Conservation (phyloP, 2,888 invertebrate genomes). For the Tenthredo distinguenda region DNA sequence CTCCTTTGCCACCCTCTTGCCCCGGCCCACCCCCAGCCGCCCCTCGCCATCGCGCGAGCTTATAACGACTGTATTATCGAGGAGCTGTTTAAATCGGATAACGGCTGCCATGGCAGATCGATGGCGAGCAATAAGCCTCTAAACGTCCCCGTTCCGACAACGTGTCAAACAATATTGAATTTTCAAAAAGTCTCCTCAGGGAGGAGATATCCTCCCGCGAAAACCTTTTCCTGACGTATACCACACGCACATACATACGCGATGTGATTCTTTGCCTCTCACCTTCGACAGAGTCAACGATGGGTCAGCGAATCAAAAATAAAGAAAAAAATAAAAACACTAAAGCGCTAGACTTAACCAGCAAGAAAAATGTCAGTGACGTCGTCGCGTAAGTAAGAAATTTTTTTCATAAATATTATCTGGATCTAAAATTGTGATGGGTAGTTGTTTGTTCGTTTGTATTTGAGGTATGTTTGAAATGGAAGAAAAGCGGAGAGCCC, state of each 20-base stretch:
- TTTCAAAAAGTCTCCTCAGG: constrained; percentile 41
- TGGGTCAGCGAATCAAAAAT: neutral
- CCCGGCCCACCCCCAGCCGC: neutral
- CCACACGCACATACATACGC: neutral
- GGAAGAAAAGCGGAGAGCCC: neutral
- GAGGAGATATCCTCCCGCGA: constrained; percentile 25
- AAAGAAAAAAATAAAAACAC: neutral
- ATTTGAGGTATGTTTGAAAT: neutral
- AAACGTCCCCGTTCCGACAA: constrained; percentile 48
- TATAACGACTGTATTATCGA: constrained; percentile 71
- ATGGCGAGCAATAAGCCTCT: constrained; percentile 46
- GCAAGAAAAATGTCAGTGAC: neutral
- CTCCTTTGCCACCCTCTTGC: neutral
- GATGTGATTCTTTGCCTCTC: neutral
- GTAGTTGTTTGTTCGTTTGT: neutral
- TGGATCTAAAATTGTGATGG: neutral
- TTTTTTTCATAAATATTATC: neutral
- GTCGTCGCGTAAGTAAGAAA: neutral
- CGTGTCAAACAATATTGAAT: constrained; percentile 50
- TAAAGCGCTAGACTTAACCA: neutral
- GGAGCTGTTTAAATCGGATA: constrained; percentile 55
- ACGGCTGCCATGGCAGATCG: constrained; percentile 50
- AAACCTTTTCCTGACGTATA: constrained; percentile 10
- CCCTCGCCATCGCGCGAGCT: constrained; percentile 48
- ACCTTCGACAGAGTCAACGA: neutral